phyloP scores from a whole-genome alignment of 2,888 invertebrate genomes.

The Tetragnatha montana region DNA sequence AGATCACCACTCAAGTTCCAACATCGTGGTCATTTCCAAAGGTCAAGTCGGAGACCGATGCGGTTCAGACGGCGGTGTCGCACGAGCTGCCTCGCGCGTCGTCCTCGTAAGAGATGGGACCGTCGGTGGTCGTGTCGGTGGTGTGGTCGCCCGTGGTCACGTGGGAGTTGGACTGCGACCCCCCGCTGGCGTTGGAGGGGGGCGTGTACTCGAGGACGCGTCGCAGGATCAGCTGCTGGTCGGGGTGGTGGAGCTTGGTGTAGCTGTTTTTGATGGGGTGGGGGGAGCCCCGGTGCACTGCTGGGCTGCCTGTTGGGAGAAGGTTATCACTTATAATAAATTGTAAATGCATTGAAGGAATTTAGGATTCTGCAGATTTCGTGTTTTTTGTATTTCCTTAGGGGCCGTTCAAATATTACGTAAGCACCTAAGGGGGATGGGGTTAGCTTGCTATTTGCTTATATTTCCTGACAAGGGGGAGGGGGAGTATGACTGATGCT shows the following conservation, averaged over 20 bases:
- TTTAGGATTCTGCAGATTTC: too few relatives aligned
- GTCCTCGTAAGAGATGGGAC: conserved; percentile 13
- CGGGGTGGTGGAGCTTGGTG: conserved; percentile 62
- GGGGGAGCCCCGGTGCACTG: conserved; percentile 66
- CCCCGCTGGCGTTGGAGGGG: background rate
- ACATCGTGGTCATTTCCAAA: too few relatives aligned
- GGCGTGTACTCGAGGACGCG: conserved; percentile 49
- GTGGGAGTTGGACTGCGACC: conserved; percentile 38
- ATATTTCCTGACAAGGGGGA: too few relatives aligned
- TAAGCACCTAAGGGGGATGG: too few relatives aligned
- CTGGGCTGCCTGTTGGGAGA: conserved; percentile 16
- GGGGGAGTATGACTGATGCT: too few relatives aligned
- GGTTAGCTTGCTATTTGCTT: too few relatives aligned
- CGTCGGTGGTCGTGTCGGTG: conserved; percentile 55
- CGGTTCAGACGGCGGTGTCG: conserved; percentile 53
- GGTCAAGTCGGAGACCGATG: background rate
- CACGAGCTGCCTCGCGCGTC: background rate
- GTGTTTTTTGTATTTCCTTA: too few relatives aligned
- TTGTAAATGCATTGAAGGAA: too few relatives aligned
- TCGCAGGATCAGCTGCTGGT: conserved; percentile 62
- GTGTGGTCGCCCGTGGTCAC: conserved; percentile 51
- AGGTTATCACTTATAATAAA: too few relatives aligned
- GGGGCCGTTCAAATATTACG: too few relatives aligned
- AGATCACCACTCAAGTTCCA: too few relatives aligned
- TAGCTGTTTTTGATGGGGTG: conserved; percentile 70